Base-by-base conservation (phyloP, 2,797 vertebrate species). In the Spinibarbus caldwelli region DNA sequence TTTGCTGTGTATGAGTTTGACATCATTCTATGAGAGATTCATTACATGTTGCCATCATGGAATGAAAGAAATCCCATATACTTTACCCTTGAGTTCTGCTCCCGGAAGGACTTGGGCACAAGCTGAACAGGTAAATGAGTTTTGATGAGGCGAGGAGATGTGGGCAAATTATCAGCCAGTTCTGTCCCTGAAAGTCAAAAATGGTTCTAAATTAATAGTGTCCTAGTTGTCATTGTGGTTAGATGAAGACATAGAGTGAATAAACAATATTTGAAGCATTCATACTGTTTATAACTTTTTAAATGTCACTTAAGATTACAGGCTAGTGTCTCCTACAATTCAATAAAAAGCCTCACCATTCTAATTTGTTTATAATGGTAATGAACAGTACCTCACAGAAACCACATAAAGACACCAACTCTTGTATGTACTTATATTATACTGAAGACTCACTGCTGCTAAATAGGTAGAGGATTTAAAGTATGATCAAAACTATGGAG, bases 101-200 rank as follows among this genome's bases (percentile, higher is more conserved):
- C 94, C 93, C 91, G 95, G 89, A 95, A 95, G 4, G 93, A 93
- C 66, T 92, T 93, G 21, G 94, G 95, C 5, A 95, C n/a, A 36
- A 95, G 83, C 90, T 95, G 94, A 71, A 94, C 87, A 3, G 94
- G 94, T 2, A 95, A 91, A 86, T 95, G 94, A 68, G 93, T 93
- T 90, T 95, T 95, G 66, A 95, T 95, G 66, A 95, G 90, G 47
- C 94, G 92, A 78, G 94, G 95, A 75, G 86, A 90, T 5, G 94
- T 93, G 17, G 88, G 29, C 29, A 95, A 89, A 0, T 88, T 59
- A 49, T 95, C 92, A 52, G 85, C 91, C 78, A 89, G 0, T 2
- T 93, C 91, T 45, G 68, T 91, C 34, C 95, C 94, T 95, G 78
- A 17, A 75, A 38, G 52, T 52, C 0, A 71, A 36, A 68, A 78